Evolutionary conservation across 2,113 vertebrate species (phyloP).

Genomic region (Trematomus loennbergii): DNA sequence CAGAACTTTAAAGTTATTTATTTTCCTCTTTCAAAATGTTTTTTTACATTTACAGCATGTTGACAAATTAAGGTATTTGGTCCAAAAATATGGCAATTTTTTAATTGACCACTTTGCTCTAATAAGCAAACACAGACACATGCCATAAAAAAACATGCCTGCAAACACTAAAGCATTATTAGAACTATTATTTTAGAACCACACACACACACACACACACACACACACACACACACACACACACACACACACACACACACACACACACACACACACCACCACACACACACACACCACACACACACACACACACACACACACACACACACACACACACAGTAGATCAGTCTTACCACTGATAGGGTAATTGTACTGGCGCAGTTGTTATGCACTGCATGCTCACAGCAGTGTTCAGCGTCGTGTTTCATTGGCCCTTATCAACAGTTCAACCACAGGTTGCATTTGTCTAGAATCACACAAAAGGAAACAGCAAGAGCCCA

Average conservation of each 20-base stretch:
- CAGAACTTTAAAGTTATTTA: too few relatives aligned
- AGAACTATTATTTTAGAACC: too few relatives aligned
- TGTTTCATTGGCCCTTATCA: conserved; percentile 58
- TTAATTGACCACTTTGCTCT: not conserved
- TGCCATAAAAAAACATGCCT: too few relatives aligned
- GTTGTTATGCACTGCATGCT: conserved; percentile 33
- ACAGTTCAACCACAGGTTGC: conserved; percentile 62
- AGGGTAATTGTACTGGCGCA: conserved; percentile 28
- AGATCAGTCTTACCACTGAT: conserved; percentile 9
- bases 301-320: not conserved
- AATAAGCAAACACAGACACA: too few relatives aligned
- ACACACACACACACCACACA: conserved; percentile 19
- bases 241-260: not conserved
- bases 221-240: not conserved
- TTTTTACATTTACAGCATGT: too few relatives aligned
- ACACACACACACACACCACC: not conserved
- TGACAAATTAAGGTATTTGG: not conserved
- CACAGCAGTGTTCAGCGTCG: conserved; percentile 6
- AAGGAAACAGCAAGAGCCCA: conserved; percentile 56
- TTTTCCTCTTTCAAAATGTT: too few relatives aligned
- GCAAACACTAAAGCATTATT: too few relatives aligned
- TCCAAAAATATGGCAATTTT: not conserved
- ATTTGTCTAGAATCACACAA: conserved; percentile 66
- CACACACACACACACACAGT: conserved; percentile 11
- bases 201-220: too few relatives aligned